These are phyloP conservation scores for Poicephalus gulielmi DNA, from an alignment of 2,113 vertebrate species.

Conservation along the genomic window DNA sequence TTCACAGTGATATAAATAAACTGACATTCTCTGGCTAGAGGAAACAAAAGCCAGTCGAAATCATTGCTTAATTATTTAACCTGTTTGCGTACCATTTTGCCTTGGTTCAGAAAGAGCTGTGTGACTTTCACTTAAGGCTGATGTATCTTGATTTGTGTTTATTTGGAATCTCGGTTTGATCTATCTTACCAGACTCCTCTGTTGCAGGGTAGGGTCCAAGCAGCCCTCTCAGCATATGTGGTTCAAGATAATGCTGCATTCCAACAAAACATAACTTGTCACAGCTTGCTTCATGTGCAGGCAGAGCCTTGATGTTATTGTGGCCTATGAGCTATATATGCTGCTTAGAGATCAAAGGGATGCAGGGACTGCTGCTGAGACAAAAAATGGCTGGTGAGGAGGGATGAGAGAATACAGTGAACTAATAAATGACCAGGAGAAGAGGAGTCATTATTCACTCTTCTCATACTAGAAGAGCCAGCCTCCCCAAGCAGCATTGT, in stretches of 20 bases:
- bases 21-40: background rate
- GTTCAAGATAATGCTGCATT: background rate
- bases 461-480: background rate
- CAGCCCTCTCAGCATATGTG: background rate
- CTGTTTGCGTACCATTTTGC: background rate
- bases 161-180: background rate
- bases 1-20: background rate
- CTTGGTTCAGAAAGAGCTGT: background rate
- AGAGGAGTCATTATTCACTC: background rate
- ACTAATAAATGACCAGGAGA: background rate
- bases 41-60: background rate
- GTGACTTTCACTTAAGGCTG: background rate
- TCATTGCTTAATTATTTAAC: background rate
- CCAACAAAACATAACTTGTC: background rate
- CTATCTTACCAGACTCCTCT: background rate
- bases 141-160: background rate
- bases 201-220: background rate
- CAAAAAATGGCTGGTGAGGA: background rate
- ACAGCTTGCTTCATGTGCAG: background rate
- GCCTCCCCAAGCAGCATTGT: too few species aligned
- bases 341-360: background rate
- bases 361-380: background rate
- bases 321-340: fast-evolving
- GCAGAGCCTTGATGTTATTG: background rate
- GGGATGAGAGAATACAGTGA: background rate